Conservation (phyloP, 2,113 vertebrate genomes). For the Arizona elegans region DNA sequence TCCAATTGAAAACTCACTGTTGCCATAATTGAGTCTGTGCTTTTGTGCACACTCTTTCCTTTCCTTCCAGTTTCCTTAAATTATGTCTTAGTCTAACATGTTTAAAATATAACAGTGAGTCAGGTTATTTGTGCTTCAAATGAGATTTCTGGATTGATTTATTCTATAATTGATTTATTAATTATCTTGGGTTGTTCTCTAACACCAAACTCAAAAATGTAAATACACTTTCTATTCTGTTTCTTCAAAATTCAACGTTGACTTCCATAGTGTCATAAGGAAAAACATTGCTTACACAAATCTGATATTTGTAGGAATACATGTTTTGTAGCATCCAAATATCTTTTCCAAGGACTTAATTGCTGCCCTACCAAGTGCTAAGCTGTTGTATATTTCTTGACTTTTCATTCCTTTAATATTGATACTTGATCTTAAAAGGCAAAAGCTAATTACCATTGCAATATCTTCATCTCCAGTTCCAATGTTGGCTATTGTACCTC, state of each 20-base stretch:
- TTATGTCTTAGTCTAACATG: neutral
- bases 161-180: neutral
- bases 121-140: neutral
- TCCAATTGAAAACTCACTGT: neutral
- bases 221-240: neutral
- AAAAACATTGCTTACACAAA: neutral
- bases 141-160: neutral
- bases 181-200: neutral
- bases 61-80: neutral
- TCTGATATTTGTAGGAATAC: neutral
- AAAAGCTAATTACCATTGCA: neutral
- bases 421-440: neutral
- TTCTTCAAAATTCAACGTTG: neutral
- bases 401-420: neutral
- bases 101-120: neutral
- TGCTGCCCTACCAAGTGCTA: neutral
- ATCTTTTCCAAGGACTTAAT: neutral
- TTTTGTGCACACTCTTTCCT: neutral
- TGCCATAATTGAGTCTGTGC: neutral
- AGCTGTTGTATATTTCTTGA: neutral
- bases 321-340: neutral
- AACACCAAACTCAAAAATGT: neutral
- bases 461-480: neutral
- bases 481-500: neutral
- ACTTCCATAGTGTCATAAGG: neutral